These are phyloP conservation scores for Sylvietta virens DNA, from an alignment of 2,113 vertebrate species.

Conservation along the genomic window DNA sequence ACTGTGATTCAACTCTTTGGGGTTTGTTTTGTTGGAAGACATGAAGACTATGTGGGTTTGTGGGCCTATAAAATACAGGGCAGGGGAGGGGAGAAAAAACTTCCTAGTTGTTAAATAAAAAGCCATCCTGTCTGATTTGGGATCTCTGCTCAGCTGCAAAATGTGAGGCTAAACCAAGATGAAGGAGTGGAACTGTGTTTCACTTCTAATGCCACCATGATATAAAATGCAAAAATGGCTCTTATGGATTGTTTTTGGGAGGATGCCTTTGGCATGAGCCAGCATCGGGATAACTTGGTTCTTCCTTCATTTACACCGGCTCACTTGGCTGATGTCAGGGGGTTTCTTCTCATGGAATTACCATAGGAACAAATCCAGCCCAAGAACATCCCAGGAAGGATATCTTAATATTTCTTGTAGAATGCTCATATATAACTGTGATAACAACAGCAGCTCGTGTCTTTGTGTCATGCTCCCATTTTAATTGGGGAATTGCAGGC, in stretches of 20 bases:
- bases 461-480: not conserved
- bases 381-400: not conserved
- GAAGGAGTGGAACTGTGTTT: not conserved
- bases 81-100: not conserved
- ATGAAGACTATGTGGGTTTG: not conserved
- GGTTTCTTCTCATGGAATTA: not conserved
- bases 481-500: not conserved
- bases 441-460: not conserved
- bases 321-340: not conserved
- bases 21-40: not conserved
- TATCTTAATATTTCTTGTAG: not conserved
- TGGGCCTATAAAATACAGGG: not conserved
- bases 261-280: not conserved
- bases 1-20: rapidly evolving
- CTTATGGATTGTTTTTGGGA: not conserved
- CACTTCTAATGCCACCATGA: not conserved
- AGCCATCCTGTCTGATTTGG: not conserved
- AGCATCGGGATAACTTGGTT: not conserved
- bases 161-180: not conserved
- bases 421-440: not conserved
- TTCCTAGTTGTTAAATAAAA: not conserved
- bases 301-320: not conserved
- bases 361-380: not conserved
- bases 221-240: not conserved
- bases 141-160: not conserved